Percentiles rank a stretch among this genome's conserved stretches.
phyloP scores from a whole-genome alignment of 2,797 vertebrate species.

The Borostomias antarcticus region DNA sequence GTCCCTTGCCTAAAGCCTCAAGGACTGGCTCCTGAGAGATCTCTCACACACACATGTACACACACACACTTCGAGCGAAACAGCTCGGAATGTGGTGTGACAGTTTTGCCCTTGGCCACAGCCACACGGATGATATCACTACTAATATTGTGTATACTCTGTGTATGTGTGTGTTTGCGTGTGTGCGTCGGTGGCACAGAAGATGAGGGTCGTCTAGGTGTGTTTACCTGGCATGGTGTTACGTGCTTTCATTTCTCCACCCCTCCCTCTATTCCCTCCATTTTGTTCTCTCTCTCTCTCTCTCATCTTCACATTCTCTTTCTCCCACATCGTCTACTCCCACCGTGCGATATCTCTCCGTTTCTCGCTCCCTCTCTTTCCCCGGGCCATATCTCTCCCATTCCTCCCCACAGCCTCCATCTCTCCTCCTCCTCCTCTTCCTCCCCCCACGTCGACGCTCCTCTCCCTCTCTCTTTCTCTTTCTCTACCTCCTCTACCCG shows the following conservation, averaged over 20 bases:
- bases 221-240: background rate
- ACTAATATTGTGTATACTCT: slow-evolving; percentile 51
- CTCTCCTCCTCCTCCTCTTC: slow-evolving; percentile 28
- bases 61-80: slow-evolving; percentile 39
- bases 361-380: slow-evolving; percentile 6
- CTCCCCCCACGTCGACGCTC: slow-evolving; percentile 30
- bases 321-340: slow-evolving; percentile 11
- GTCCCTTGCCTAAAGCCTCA: too few species aligned
- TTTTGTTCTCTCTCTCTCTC: slow-evolving; percentile 20
- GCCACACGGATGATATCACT: slow-evolving; percentile 49
- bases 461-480: slow-evolving; percentile 19
- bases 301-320: slow-evolving; percentile 38
- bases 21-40: too few species aligned
- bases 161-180: background rate
- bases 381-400: too few species aligned
- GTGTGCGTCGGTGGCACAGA: too few species aligned
- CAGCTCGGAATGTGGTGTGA: slow-evolving; percentile 45
- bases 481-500: slow-evolving; percentile 12
- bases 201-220: background rate
- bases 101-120: slow-evolving; percentile 46
- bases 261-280: slow-evolving; percentile 33
- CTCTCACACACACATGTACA: background rate
- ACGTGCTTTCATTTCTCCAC: too few species aligned
- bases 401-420: slow-evolving; percentile 32
- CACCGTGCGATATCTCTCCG: background rate